Evolutionary conservation across 2,888 invertebrate genomes (phyloP).

Genomic region (Lasius platythorax): DNA sequence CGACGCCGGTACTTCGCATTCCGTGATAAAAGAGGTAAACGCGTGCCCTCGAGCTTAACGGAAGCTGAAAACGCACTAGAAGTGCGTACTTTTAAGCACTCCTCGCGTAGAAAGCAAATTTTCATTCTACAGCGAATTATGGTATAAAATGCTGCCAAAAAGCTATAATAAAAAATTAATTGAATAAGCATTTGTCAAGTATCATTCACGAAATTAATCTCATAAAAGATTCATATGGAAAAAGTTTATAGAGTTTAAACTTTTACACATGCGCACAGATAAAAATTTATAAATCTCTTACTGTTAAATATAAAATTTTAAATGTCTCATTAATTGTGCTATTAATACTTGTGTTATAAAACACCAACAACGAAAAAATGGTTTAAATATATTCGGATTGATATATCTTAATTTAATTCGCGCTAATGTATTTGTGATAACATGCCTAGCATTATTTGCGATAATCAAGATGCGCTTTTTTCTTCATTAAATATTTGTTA

Average conservation of each 20-base stretch:
- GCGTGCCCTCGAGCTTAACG: constrained; percentile 72
- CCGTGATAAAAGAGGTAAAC: constrained; percentile 79
- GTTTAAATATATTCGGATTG: background rate
- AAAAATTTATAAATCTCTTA: constrained; percentile 13
- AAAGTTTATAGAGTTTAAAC: background rate
- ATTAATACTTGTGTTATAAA: background rate
- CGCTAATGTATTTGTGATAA: constrained; percentile 10
- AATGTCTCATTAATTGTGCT: background rate
- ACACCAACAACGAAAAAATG: background rate
- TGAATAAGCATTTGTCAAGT: constrained; percentile 13
- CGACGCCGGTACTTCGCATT: constrained; percentile 70
- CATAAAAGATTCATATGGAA: background rate
- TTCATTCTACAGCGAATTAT: constrained; percentile 8
- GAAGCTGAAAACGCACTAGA: constrained; percentile 33
- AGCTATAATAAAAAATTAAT: background rate
- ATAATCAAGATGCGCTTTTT: background rate
- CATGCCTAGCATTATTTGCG: background rate
- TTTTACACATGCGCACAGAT: background rate
- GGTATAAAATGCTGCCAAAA: background rate
- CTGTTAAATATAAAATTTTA: background rate
- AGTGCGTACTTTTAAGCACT: background rate
- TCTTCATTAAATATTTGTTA: constrained; percentile 28
- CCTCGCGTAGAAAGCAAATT: background rate
- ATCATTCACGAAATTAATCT: background rate
- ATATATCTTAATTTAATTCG: background rate